Conservation (phyloP, 2,888 invertebrate species). For the Melipona beecheii region DNA sequence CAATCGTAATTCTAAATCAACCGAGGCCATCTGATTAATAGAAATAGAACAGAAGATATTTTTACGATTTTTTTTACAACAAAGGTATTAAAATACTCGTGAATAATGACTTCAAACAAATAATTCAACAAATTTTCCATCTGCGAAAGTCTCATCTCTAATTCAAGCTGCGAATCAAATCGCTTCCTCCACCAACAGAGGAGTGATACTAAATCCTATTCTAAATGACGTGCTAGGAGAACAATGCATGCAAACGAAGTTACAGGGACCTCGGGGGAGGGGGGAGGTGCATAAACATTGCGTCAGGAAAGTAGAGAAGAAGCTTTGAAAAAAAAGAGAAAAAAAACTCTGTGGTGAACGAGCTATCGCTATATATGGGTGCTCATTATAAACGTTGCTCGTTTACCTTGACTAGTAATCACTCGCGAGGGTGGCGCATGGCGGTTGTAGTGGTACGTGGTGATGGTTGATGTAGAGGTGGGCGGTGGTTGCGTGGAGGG, state of each 20-base stretch:
- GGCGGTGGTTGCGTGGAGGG: conserved; percentile 76
- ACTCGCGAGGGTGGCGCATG: conserved; percentile 74
- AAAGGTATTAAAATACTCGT: background rate
- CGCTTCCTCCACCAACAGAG: background rate
- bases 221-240: background rate
- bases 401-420: conserved; percentile 81
- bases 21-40: background rate
- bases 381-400: conserved; percentile 70
- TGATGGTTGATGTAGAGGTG: conserved; percentile 77
- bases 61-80: background rate
- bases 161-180: background rate
- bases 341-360: conserved; percentile 54
- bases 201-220: background rate
- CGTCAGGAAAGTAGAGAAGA: conserved; percentile 13
- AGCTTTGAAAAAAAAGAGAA: conserved; percentile 18
- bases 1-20: background rate
- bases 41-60: background rate
- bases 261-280: conserved; percentile 4
- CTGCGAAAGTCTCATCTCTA: too few species aligned
- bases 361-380: conserved; percentile 63
- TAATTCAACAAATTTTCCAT: too few species aligned
- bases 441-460: conserved; percentile 77
- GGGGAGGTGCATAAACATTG: conserved; percentile 21
- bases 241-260: conserved; percentile 1
- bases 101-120: background rate